Conservation (phyloP, 1,140 invertebrate species). For the Patella vulgata region DNA sequence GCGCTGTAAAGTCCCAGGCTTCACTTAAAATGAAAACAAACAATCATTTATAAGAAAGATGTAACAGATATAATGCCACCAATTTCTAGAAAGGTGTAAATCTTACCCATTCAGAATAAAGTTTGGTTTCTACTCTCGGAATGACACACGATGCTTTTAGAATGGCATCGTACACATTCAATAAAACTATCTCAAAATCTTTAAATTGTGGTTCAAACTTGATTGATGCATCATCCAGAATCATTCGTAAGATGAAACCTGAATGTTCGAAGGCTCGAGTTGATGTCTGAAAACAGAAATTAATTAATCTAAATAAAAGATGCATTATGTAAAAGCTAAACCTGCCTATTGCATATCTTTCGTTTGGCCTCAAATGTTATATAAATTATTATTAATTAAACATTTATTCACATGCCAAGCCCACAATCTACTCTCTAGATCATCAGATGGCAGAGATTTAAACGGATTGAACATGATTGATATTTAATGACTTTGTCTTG, state of each 20-base stretch:
- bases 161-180: constrained; percentile 79
- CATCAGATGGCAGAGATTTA: too few species aligned
- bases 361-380: too few species aligned
- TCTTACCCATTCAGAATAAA: constrained; percentile 69
- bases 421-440: too few species aligned
- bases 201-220: constrained; percentile 84
- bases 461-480: too few species aligned
- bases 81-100: constrained; percentile 3
- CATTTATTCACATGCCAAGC: too few species aligned
- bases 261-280: constrained; percentile 70
- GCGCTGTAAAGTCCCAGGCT: too few species aligned
- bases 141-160: constrained; percentile 76
- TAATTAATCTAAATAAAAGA: background rate
- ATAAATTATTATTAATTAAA: too few species aligned
- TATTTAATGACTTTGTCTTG: background rate
- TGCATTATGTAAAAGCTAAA: too few species aligned
- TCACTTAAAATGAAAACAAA: too few species aligned
- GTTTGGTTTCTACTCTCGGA: constrained; percentile 78
- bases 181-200: constrained; percentile 76
- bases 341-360: too few species aligned
- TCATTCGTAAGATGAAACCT: constrained; percentile 79
- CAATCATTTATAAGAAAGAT: background rate
- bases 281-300: constrained; percentile 43
- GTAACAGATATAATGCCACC: too few species aligned
- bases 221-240: constrained; percentile 76